These are phyloP conservation scores for Morpho deidamia DNA, from an alignment of 2,888 invertebrate genomes.

Conservation along the genomic window DNA sequence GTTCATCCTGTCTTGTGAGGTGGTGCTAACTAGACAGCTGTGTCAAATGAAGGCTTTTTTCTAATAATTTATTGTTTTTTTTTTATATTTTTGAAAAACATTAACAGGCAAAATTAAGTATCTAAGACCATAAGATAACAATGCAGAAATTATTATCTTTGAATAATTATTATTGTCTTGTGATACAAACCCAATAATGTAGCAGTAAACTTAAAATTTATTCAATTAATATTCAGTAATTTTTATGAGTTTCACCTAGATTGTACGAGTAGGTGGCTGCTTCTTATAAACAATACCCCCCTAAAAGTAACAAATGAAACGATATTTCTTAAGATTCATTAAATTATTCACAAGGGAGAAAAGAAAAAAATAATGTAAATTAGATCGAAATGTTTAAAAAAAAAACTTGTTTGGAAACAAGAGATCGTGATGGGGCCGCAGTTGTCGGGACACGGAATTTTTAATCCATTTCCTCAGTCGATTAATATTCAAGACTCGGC, in stretches of 20 bases:
- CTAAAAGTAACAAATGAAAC: slow-evolving; percentile 36
- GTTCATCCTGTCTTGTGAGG: too few species aligned
- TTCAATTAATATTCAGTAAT: too few species aligned
- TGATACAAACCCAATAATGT: too few species aligned
- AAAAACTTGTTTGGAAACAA: slow-evolving; percentile 73
- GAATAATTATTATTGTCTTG: too few species aligned
- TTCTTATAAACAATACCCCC: slow-evolving; percentile 18
- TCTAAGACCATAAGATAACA: too few species aligned
- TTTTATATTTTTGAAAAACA: too few species aligned
- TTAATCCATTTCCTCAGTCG: slow-evolving; percentile 78
- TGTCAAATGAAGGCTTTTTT: too few species aligned
- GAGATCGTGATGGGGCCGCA: slow-evolving; percentile 57
- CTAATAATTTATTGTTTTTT: too few species aligned
- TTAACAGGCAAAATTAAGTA: too few species aligned
- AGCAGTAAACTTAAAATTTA: too few species aligned
- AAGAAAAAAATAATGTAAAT: slow-evolving; percentile 72
- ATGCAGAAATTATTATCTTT: too few species aligned
- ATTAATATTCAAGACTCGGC: slow-evolving; percentile 77
- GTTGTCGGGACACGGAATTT: slow-evolving; percentile 70
- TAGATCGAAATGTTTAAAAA: slow-evolving; percentile 65
- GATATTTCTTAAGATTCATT: slow-evolving; percentile 70
- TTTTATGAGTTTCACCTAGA: neutral
- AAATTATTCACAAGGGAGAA: slow-evolving; percentile 74
- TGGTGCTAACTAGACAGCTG: too few species aligned
- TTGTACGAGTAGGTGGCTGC: neutral